These are phyloP conservation scores for Trypoxylus dichotomus DNA, from an alignment of 1,140 invertebrate species.

Conservation along the genomic window DNA sequence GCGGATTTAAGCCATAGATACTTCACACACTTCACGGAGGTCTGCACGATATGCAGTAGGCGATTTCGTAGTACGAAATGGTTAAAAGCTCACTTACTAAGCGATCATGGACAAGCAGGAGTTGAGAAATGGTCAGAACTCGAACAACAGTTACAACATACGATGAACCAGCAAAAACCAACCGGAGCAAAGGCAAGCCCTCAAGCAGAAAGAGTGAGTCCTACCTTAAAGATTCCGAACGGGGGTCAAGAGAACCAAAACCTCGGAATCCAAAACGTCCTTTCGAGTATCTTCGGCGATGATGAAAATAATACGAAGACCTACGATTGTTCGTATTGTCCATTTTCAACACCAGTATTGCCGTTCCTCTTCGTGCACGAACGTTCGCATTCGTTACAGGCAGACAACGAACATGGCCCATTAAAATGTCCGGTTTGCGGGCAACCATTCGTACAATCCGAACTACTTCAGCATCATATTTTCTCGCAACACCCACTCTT, in stretches of 20 bases:
- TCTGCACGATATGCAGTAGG: slow-evolving; percentile 84
- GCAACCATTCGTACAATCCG: slow-evolving; percentile 59
- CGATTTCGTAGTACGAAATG: slow-evolving; percentile 89
- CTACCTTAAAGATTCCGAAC: slow-evolving; percentile 65
- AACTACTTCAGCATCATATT: slow-evolving; percentile 64
- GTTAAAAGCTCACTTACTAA: slow-evolving; percentile 84
- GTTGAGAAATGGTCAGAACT: slow-evolving; percentile 72
- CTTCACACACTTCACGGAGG: slow-evolving; percentile 73
- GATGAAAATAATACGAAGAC: slow-evolving; percentile 64
- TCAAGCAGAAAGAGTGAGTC: slow-evolving; percentile 52
- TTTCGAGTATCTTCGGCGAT: slow-evolving; percentile 63
- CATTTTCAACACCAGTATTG: slow-evolving; percentile 84
- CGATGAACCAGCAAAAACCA: slow-evolving; percentile 43
- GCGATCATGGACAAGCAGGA: slow-evolving; percentile 79
- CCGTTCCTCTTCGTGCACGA: slow-evolving; percentile 91
- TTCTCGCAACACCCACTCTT: slow-evolving; percentile 62
- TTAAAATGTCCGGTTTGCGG: slow-evolving; percentile 65
- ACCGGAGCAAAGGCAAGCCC: slow-evolving; percentile 39
- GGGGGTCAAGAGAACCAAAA: slow-evolving; percentile 54
- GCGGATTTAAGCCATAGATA: slow-evolving; percentile 65
- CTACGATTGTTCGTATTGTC: slow-evolving; percentile 86
- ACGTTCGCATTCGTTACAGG: slow-evolving; percentile 67
- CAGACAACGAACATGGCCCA: slow-evolving; percentile 38
- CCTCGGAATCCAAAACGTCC: slow-evolving; percentile 56
- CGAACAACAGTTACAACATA: slow-evolving; percentile 55